Conservation (phyloP, 2,888 invertebrate genomes). For the Drosophila subquinaria region DNA sequence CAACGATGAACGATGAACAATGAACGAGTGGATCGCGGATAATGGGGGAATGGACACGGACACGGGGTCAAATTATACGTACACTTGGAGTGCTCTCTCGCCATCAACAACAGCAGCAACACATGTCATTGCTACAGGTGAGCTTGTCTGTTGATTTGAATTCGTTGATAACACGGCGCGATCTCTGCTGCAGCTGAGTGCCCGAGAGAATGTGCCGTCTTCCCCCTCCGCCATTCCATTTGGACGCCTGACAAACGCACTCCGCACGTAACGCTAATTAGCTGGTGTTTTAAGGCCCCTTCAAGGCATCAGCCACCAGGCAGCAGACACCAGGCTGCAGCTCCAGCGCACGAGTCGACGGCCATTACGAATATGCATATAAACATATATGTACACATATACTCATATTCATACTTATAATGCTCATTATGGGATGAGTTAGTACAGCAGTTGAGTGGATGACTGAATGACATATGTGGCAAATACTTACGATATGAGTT, state of each 20-base stretch:
- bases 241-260: conserved; percentile 71
- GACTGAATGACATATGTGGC: conserved; percentile 38
- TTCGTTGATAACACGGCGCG: conserved; percentile 68
- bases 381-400: background rate
- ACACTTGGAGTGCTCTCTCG: conserved; percentile 40
- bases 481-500: conserved; percentile 22
- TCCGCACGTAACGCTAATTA: conserved; percentile 80
- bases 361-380: conserved; percentile 27
- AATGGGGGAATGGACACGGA: conserved; percentile 20
- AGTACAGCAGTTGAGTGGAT: conserved; percentile 10
- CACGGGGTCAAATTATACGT: conserved; percentile 60
- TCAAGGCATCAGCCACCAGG: conserved; percentile 5
- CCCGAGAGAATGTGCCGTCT: conserved; percentile 39
- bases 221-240: conserved; percentile 14
- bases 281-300: conserved; percentile 64
- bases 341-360: conserved; percentile 38
- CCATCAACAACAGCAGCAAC: conserved; percentile 53
- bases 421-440: conserved; percentile 47
- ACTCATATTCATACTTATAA: background rate
- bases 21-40: background rate
- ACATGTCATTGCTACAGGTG: conserved; percentile 79
- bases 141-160: conserved; percentile 70
- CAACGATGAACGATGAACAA: conserved; percentile 10
- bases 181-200: conserved; percentile 60
- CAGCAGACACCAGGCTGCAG: conserved; percentile 16